Conservation (phyloP, 2,113 vertebrate genomes). For the Macquaria ambigua region DNA sequence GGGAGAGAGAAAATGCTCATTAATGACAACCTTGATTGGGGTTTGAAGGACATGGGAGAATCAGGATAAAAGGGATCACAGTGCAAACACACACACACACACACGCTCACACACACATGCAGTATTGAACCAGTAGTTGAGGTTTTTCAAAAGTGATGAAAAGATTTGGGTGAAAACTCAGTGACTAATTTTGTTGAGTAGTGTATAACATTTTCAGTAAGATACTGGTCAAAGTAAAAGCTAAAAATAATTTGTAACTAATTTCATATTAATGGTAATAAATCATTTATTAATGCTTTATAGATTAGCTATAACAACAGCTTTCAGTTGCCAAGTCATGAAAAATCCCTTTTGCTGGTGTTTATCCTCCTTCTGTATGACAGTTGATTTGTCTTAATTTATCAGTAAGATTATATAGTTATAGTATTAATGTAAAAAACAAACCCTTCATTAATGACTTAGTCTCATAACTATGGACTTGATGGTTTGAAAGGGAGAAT, state of each 20-base stretch:
- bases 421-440: background rate
- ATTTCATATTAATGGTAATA: background rate
- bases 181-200: background rate
- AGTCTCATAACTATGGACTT: background rate
- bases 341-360: background rate
- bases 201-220: background rate
- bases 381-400: background rate
- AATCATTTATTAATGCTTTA: background rate
- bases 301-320: background rate
- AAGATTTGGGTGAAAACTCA: background rate
- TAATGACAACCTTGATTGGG: slow-evolving; percentile 75
- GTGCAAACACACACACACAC: slow-evolving; percentile 19
- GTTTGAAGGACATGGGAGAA: slow-evolving; percentile 72
- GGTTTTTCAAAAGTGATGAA: background rate
- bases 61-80: slow-evolving; percentile 67
- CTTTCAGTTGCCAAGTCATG: background rate
- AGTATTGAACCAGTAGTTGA: background rate
- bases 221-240: background rate
- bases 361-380: background rate
- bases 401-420: slow-evolving; percentile 1
- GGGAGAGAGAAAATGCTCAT: slow-evolving; percentile 64
- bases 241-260: background rate
- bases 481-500: background rate
- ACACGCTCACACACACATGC: background rate
- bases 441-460: background rate